Percentiles rank a stretch among this genome's conserved stretches.
phyloP scores from a whole-genome alignment of 2,113 vertebrate species.

The Odontesthes bonariensis region DNA sequence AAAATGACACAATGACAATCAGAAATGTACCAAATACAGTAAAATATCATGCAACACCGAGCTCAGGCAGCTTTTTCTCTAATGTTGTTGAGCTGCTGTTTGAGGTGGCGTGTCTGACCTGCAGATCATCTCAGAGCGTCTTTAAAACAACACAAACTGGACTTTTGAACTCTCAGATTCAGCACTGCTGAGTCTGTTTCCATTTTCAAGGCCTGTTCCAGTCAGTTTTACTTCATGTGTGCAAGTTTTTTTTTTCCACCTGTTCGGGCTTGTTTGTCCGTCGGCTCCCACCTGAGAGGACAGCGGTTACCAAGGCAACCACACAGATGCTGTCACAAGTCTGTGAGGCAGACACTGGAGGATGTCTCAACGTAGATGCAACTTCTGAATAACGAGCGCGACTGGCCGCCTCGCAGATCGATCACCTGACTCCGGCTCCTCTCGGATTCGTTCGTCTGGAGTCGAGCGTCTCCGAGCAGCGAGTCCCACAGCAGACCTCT shows the following conservation, averaged over 20 bases:
- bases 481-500: conserved; percentile 80
- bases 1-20: neutral
- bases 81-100: neutral
- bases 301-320: neutral
- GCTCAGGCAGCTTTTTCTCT: conserved; percentile 12
- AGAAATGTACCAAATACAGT: neutral
- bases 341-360: conserved; percentile 81
- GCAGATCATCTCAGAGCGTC: conserved; percentile 28
- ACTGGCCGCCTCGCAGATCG: conserved; percentile 71
- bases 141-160: neutral
- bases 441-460: conserved; percentile 75
- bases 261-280: neutral
- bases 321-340: conserved; percentile 70
- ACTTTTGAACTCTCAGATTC: neutral
- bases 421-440: conserved; percentile 74
- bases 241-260: no score
- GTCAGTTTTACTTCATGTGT: neutral
- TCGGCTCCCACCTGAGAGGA: neutral
- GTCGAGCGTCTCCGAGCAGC: conserved; percentile 73
- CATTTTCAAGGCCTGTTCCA: no score
- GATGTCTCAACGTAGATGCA: conserved; percentile 81
- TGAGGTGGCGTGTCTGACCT: conserved; percentile 27
- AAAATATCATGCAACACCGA: neutral
- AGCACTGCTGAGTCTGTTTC: neutral
- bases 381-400: conserved; percentile 24